Base-by-base conservation (phyloP, 2,113 vertebrate genomes). In the Oceanites oceanicus region DNA sequence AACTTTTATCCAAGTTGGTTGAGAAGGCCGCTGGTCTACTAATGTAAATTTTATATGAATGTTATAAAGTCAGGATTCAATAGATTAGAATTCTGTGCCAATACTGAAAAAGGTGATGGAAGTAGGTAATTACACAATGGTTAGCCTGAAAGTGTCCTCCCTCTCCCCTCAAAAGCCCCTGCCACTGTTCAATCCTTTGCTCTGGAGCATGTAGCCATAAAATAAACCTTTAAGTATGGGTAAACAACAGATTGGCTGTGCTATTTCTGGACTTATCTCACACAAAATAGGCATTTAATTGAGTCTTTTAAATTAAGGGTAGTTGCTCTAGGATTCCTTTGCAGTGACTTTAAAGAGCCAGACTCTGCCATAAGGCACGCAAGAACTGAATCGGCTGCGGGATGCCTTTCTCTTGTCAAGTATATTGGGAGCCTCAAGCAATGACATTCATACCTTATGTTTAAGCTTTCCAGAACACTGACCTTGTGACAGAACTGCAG, bases 391-490 rank as follows among this genome's bases (percentile, higher is more conserved):
- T 40, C 3, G 4, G 61, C 80, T 72, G n/a, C 0, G 0, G 84
- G 49, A 68, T 75, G 62, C 30, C 58, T 91, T 92, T 92, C 49
- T 82, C 73, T 56, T 82, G 49, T 68, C 49, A 78, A 82, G 40
- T 67, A 18, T 49, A 45, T 26, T 56, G 65, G 44, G 40, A 81
- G 52, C 84, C 93, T 94, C 70, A 52, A 94, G 87, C 7, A 0
- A 68, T 79, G 61, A 92, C 73, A 75, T 91, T 87, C 80, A 32
- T 75, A 85, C 66, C 77, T 93, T 56, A 78, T 27, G 56, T 50
- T 87, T 78, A 78, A 92, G 70, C 62, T 94, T 96, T 94, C 86
- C 91, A 94, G 79, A 92, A 85, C 80, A 87, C 44, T 78, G 91
- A 90, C 84, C 83, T 77, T 79, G 58, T 92, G 38, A 78, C 38